Evolutionary conservation across 2,888 invertebrate species (phyloP).

Genomic region (Ernsta delagoae): DNA sequence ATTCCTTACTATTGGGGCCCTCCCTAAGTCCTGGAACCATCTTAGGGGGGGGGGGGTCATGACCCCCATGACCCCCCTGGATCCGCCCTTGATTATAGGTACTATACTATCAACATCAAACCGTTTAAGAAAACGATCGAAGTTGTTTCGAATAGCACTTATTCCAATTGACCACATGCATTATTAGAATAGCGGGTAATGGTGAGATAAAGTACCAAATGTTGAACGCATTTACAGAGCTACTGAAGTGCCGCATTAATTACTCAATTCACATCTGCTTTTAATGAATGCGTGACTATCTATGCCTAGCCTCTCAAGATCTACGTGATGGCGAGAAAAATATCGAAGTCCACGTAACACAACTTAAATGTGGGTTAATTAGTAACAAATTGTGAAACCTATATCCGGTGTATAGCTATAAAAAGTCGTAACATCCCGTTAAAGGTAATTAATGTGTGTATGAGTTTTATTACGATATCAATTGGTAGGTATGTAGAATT

Average conservation of each 20-base stretch:
- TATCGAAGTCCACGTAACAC: neutral
- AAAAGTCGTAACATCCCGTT: constrained; percentile 21
- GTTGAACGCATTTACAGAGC: constrained; percentile 46
- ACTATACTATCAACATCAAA: neutral
- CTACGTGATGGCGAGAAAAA: neutral
- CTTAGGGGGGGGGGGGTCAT: too few species aligned
- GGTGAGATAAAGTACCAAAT: constrained; percentile 46
- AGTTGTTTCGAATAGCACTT: constrained; percentile 27
- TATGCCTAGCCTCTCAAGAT: constrained; percentile 49
- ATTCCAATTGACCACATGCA: constrained; percentile 42
- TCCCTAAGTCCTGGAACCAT: too few species aligned
- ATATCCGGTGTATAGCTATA: constrained; percentile 8
- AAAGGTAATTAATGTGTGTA: constrained; percentile 18
- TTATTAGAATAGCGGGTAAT: constrained; percentile 44
- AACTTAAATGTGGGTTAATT: constrained; percentile 22
- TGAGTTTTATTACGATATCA: constrained; percentile 7
- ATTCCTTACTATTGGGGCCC: too few species aligned
- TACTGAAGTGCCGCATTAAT: constrained; percentile 51
- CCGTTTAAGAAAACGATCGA: constrained; percentile 30
- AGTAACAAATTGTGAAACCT: constrained; percentile 15
- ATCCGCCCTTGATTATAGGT: too few species aligned
- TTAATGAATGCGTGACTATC: constrained; percentile 58
- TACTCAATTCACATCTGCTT: constrained; percentile 70
- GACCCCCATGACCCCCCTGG: too few species aligned
- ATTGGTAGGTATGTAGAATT: neutral